Conservation (phyloP, 2,888 invertebrate genomes). For the Boloria selene region DNA sequence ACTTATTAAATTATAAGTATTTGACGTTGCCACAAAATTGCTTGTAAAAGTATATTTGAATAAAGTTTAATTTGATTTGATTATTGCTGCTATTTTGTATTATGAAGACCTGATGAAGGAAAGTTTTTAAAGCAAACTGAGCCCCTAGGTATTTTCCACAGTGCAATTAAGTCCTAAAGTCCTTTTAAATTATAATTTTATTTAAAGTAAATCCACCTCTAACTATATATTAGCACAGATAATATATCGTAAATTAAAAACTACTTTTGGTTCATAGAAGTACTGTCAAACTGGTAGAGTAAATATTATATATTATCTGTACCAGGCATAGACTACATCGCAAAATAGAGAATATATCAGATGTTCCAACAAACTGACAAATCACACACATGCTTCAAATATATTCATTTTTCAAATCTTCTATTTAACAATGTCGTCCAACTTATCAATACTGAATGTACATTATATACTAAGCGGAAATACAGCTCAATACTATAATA, state of each 20-base stretch:
- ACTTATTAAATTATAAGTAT: too few relatives aligned
- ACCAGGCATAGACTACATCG: neutral
- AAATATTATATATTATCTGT: conserved; percentile 4
- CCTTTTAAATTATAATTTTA: neutral
- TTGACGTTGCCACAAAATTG: too few relatives aligned
- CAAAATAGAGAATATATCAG: conserved; percentile 3
- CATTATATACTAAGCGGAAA: conserved; percentile 8
- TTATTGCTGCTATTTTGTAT: too few relatives aligned
- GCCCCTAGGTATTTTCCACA: too few relatives aligned
- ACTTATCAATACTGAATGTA: neutral
- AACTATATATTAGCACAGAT: conserved; percentile 10
- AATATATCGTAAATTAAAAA: neutral
- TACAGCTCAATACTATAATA: conserved; percentile 3
- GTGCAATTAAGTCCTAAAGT: too few relatives aligned
- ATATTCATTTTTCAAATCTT: neutral
- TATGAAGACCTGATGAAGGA: too few relatives aligned
- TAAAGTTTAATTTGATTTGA: too few relatives aligned
- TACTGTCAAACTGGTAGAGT: too few relatives aligned
- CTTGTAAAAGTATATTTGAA: too few relatives aligned
- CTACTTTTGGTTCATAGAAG: too few relatives aligned
- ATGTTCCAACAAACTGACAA: neutral
- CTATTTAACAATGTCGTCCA: conserved; percentile 7
- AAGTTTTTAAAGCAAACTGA: too few relatives aligned
- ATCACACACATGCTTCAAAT: neutral
- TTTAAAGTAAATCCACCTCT: conserved; percentile 7